Conservation (phyloP, 2,113 vertebrate genomes). For the Polyodon spathula region DNA sequence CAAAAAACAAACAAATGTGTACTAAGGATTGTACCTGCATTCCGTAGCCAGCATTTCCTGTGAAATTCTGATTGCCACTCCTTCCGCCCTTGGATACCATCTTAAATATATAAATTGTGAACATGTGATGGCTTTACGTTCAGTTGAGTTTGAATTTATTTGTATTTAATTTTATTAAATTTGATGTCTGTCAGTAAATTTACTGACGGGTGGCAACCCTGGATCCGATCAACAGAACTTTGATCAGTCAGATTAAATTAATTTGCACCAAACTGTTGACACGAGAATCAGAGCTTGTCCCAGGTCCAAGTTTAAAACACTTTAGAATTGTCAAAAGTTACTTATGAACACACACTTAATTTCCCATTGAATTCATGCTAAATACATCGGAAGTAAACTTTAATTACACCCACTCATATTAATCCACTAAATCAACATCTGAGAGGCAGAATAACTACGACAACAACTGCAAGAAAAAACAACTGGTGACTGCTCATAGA, state of each 20-base stretch:
- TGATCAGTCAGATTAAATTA: not conserved
- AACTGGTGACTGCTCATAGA: no score
- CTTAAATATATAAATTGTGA: conserved; percentile 22
- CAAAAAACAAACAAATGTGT: conserved; percentile 13
- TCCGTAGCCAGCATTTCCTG: conserved; percentile 17
- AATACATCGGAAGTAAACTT: no score
- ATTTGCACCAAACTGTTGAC: not conserved
- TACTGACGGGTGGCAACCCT: conserved; percentile 14
- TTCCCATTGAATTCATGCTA: no score
- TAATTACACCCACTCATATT: no score
- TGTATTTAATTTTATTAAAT: not conserved
- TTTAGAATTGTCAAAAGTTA: not conserved
- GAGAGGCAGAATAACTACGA: no score
- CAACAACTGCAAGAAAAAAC: no score
- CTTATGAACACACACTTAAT: conserved; percentile 2
- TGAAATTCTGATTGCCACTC: conserved; percentile 19
- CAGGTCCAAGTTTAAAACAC: not conserved
- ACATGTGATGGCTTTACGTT: conserved; percentile 14
- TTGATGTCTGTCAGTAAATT: not conserved
- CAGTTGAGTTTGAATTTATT: conserved; percentile 3
- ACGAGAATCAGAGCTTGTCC: conserved; percentile 3
- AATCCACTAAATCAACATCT: no score
- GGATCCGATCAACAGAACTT: conserved; percentile 1
- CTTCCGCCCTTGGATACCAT: conserved; percentile 19
- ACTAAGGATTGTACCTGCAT: conserved; percentile 19